A percentile compares a stretch with the other conserved stretches of the same genome.
Evolutionary conservation across 2,888 invertebrate genomes (phyloP).

Genomic region (Eupithecia pulchellata): DNA sequence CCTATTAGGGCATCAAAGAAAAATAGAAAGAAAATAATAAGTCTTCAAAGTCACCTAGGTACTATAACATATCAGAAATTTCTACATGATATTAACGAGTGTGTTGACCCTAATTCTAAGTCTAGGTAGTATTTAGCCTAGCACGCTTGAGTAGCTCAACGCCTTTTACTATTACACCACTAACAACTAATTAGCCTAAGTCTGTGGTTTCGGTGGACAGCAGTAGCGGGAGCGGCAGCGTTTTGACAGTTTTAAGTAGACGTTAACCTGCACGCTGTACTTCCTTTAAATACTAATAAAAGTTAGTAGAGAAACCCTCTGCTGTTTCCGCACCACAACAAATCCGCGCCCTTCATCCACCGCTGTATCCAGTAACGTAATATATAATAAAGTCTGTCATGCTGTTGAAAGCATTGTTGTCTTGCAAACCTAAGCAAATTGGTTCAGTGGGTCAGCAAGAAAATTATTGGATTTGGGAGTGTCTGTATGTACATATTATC

Average conservation of each 20-base stretch:
- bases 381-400: slow-evolving; percentile 30
- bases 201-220: not conserved
- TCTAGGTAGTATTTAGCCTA: slow-evolving; percentile 15
- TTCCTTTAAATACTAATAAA: not conserved
- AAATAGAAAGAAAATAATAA: no score
- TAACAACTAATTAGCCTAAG: slow-evolving; percentile 11
- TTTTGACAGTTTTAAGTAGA: not conserved
- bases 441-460: not conserved
- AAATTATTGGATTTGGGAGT: not conserved
- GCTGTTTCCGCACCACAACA: not conserved
- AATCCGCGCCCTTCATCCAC: slow-evolving; percentile 14
- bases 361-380: slow-evolving; percentile 27
- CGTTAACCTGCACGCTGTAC: not conserved
- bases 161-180: slow-evolving; percentile 30
- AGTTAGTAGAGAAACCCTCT: not conserved
- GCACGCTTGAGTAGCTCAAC: slow-evolving; percentile 30
- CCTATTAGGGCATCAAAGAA: no score
- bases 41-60: not conserved
- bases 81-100: slow-evolving; percentile 2
- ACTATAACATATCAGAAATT: not conserved
- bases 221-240: slow-evolving; percentile 2
- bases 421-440: slow-evolving; percentile 14
- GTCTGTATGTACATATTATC: no score
- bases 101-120: slow-evolving; percentile 21
- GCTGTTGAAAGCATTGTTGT: slow-evolving; percentile 21